Evolutionary conservation across 35 echinoderm and acorn worm genomes (phyloP).

Genomic region (Apostichopus californicus): DNA sequence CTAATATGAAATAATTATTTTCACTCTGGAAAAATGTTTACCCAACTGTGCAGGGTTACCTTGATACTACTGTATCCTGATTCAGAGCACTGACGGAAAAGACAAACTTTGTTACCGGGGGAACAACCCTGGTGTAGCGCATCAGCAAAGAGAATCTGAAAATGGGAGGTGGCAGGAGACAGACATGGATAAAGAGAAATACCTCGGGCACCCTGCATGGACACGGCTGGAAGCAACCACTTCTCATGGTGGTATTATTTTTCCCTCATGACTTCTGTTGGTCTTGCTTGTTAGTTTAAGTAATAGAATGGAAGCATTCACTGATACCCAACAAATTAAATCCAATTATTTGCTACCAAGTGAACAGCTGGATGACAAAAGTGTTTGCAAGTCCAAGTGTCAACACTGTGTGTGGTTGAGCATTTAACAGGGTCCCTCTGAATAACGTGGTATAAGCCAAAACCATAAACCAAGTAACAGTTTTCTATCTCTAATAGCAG

Average conservation of each 20-base stretch:
- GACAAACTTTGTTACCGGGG: conserved; percentile 4
- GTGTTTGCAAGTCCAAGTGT: conserved; percentile 27
- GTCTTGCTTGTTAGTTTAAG: conserved; percentile 54
- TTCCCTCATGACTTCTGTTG: conserved; percentile 37
- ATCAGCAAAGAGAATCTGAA: background rate
- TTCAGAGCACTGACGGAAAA: background rate
- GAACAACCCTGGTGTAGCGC: conserved; percentile 25
- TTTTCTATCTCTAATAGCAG: too few relatives aligned
- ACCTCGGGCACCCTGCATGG: background rate
- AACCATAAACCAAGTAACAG: background rate
- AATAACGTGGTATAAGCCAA: background rate
- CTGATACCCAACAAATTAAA: conserved; percentile 31
- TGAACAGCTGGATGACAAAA: conserved; percentile 38
- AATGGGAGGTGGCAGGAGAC: conserved; percentile 9
- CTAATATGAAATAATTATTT: background rate
- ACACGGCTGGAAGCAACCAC: conserved; percentile 28
- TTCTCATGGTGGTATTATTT: conserved; percentile 45
- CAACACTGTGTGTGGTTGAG: conserved; percentile 35
- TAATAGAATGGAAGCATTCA: conserved; percentile 46
- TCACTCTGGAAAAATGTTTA: background rate
- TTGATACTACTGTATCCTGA: background rate
- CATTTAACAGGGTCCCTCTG: background rate
- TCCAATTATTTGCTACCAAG: background rate
- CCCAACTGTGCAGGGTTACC: too few relatives aligned
- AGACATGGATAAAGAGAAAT: background rate